Base-by-base conservation (phyloP, 1,140 invertebrate species). In the Melitaea cinxia region DNA sequence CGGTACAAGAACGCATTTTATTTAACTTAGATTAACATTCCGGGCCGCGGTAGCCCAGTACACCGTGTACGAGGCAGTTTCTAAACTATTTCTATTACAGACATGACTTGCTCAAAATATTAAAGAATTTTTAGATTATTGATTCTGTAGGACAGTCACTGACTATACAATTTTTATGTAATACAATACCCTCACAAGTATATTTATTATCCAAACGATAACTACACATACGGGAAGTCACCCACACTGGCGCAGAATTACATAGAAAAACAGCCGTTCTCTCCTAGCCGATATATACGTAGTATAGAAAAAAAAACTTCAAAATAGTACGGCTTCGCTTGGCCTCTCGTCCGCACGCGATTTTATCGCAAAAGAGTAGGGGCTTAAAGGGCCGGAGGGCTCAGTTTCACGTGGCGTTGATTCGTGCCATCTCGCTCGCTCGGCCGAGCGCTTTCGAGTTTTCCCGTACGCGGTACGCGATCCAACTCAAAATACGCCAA, bases 401-500 rank as follows among this genome's bases (percentile, higher is more conserved):
- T 70, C 64, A 90, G 37, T 72, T 78, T 89, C 57, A 74, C 68
- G 67, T 70, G 79, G 59, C 66, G 49, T 45, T 56, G 59, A 42
- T 47, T 59, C 39, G 42, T 21, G 68, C 76, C 35, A 66, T 90
- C 85, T 77, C 79, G 72, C 73, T 90, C 86, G 70, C 77, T 69
- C 82, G 77, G 68, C 86, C 88, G 88, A 89, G 78, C 61, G 79
- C 77, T 89, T 90, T 90, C 88, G 88, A 90, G 86, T 88, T 90
- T 89, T 89, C 88, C 88, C 88, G 88, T 89, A 77, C 81, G 73
- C 78, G 83, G 88, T 89, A 77, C 81, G 73, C 78, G 83, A 73
- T 74, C 76, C 88, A 90, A 89, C 86, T 90, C 86, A 90, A 90
- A 90, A 90, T 90, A 90, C 88, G 88, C 88, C 88, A 90, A 90